A percentile compares a stretch with the other conserved stretches of the same genome.
Evolutionary conservation across 2,888 invertebrate genomes (phyloP).

Genomic region (Abrostola triplasia): DNA sequence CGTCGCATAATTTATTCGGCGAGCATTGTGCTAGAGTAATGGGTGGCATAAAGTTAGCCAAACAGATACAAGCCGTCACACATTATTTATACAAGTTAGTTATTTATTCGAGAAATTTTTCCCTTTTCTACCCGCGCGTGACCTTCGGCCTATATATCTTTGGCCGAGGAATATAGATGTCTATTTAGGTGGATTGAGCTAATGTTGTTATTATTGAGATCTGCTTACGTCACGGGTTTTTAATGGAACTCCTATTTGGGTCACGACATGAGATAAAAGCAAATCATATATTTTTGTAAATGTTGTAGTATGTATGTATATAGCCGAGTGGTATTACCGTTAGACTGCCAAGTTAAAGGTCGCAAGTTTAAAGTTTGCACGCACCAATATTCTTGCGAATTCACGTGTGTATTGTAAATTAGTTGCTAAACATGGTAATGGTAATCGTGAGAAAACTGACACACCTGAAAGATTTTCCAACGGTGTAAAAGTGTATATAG

Average conservation of each 20-base stretch:
- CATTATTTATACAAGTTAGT: constrained; percentile 63
- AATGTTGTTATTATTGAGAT: constrained; percentile 34
- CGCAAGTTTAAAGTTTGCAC: too few species aligned
- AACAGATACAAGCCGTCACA: constrained; percentile 64
- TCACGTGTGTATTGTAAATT: too few species aligned
- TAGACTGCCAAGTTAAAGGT: too few species aligned
- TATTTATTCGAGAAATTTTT: constrained; percentile 63
- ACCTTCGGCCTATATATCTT: constrained; percentile 36
- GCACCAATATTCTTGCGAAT: too few species aligned
- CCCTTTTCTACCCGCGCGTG: constrained; percentile 39
- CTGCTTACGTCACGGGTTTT: constrained; percentile 15
- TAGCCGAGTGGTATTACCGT: too few species aligned
- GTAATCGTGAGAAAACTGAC: too few species aligned
- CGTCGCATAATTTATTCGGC: constrained; percentile 46
- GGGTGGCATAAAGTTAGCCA: constrained; percentile 50
- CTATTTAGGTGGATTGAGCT: constrained; percentile 29
- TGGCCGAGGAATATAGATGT: constrained; percentile 35
- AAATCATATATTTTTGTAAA: not conserved
- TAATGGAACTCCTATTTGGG: constrained; percentile 15
- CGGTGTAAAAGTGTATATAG: too few species aligned
- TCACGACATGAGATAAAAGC: constrained; percentile 8
- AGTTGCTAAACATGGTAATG: too few species aligned
- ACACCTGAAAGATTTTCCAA: too few species aligned
- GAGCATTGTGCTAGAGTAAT: constrained; percentile 53
- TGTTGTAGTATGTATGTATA: not conserved